These are phyloP conservation scores for Anthoscopus minutus DNA, from an alignment of 2,113 vertebrate species.

Conservation along the genomic window DNA sequence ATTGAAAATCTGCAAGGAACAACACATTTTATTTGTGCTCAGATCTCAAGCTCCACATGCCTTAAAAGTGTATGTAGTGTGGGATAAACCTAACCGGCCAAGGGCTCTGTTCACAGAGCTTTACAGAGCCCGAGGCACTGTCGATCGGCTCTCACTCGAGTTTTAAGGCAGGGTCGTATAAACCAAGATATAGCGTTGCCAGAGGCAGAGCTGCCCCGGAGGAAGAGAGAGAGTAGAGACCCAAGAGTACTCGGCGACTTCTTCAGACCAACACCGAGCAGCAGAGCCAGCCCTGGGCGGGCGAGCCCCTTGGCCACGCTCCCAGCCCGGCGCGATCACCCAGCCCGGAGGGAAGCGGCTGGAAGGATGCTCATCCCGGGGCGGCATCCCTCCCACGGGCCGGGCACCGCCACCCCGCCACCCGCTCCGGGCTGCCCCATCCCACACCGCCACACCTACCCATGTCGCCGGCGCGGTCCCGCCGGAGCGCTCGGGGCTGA, in stretches of 20 bases:
- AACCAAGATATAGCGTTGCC: fast-evolving
- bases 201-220: not conserved
- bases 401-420: not conserved
- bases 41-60: not conserved
- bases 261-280: not conserved
- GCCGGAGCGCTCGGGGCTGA: not conserved
- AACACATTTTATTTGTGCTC: not conserved
- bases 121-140: not conserved
- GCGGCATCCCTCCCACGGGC: not conserved
- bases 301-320: fast-evolving
- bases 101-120: not conserved
- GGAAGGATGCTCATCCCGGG: not conserved
- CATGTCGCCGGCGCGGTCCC: not conserved
- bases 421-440: not conserved
- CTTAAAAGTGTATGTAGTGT: not conserved
- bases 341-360: not conserved
- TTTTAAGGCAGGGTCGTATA: not conserved
- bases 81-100: not conserved
- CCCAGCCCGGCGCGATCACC: not conserved
- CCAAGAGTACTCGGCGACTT: fast-evolving
- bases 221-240: not conserved
- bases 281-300: not conserved
- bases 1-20: not conserved
- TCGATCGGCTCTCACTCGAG: not conserved
- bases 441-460: not conserved